phyloP scores from a whole-genome alignment of 23 tunicate species.

The Trididemnum nubilum region DNA sequence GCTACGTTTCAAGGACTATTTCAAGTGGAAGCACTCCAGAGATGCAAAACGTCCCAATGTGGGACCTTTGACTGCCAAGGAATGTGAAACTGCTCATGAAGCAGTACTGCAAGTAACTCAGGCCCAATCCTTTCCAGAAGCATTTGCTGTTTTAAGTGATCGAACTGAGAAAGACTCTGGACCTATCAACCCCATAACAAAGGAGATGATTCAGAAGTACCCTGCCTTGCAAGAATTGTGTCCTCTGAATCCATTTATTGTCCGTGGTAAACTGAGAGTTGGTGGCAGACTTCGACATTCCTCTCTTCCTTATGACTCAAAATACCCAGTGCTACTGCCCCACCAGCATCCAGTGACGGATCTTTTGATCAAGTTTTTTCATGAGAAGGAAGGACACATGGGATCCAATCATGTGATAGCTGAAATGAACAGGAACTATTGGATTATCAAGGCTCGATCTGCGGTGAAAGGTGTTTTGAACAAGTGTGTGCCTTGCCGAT shows the following conservation, averaged over 20 bases:
- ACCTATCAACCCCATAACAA: too few species aligned
- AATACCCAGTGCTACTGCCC: slow-evolving; percentile 5
- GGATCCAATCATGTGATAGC: neutral
- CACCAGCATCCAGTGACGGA: slow-evolving; percentile 7
- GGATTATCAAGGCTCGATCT: neutral
- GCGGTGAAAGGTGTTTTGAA: neutral
- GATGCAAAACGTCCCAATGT: neutral
- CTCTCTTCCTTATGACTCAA: neutral
- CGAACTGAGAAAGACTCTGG: too few species aligned
- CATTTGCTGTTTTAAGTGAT: neutral
- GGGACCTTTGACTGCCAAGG: neutral
- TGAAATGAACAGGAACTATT: neutral
- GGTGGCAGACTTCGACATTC: slow-evolving; percentile 12
- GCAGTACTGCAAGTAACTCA: neutral
- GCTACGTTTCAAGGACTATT: neutral
- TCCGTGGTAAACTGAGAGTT: neutral
- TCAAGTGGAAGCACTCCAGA: neutral
- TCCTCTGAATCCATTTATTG: slow-evolving; percentile 1
- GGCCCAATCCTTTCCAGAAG: too few species aligned
- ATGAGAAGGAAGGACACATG: slow-evolving; percentile 18
- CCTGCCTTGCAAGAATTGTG: neutral
- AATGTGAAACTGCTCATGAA: neutral
- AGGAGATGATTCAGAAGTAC: neutral
- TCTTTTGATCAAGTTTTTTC: neutral
- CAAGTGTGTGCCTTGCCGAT: neutral